Evolutionary conservation across 2,113 vertebrate genomes (phyloP).

Genomic region (Galeopterus variegatus): DNA sequence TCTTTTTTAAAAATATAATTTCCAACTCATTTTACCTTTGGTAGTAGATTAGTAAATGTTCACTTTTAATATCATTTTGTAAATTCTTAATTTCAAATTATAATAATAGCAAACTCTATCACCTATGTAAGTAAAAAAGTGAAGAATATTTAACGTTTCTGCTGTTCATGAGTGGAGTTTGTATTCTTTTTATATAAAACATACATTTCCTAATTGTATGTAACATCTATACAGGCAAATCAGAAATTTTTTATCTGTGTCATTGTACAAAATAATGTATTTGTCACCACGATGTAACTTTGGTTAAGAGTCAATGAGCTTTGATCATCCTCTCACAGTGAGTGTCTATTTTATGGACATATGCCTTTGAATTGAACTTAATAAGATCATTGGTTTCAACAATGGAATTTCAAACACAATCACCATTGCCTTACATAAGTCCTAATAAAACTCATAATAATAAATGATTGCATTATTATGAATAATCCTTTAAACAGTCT

Average conservation of each 20-base stretch:
- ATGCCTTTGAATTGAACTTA: not conserved
- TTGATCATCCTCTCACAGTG: not conserved
- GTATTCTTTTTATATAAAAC: not conserved
- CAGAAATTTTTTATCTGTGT: not conserved
- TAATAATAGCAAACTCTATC: not conserved
- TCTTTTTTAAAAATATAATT: not conserved
- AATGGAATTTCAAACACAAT: not conserved
- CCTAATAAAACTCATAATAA: not conserved
- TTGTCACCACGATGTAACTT: not conserved
- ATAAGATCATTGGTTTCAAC: not conserved
- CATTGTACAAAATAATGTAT: not conserved
- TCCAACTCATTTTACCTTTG: not conserved
- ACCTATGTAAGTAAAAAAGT: not conserved
- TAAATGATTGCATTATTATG: not conserved
- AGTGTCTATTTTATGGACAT: not conserved
- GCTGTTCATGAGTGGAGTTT: not conserved
- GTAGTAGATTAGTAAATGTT: not conserved
- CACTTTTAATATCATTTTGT: not conserved
- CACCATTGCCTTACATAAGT: not conserved
- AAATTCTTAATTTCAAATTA: constrained; percentile 16
- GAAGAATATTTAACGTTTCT: not conserved
- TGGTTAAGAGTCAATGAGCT: not conserved
- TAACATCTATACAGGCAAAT: not conserved
- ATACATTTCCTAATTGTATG: not conserved
- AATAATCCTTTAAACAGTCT: not conserved